Percentiles rank a stretch among this genome's conserved stretches.
These are phyloP conservation scores for Synodontis membranacea DNA, from an alignment of 2,113 vertebrate species.

Conservation along the genomic window DNA sequence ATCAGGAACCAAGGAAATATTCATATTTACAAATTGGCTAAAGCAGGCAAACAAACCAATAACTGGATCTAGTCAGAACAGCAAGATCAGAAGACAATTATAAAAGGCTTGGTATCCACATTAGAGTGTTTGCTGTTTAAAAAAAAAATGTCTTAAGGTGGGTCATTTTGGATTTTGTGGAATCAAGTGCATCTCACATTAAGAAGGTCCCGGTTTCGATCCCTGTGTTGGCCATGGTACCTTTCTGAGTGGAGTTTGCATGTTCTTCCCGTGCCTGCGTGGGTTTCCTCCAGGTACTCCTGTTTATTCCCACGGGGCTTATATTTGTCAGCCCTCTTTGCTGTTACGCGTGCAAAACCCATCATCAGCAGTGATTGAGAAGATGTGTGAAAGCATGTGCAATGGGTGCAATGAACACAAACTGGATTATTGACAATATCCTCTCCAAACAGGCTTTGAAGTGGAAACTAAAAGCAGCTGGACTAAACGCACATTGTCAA, in stretches of 20 bases:
- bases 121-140: not conserved
- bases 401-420: not conserved
- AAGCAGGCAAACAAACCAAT: not conserved
- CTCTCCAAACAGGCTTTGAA: not conserved
- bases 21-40: not conserved
- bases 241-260: too few species aligned
- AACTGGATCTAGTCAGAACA: not conserved
- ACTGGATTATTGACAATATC: not conserved
- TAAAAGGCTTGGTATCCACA: not conserved
- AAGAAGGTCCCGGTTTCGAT: too few species aligned
- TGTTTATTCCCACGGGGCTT: too few species aligned
- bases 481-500: not conserved
- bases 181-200: not conserved
- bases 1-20: not conserved
- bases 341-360: too few species aligned
- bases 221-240: too few species aligned
- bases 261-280: too few species aligned
- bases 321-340: too few species aligned
- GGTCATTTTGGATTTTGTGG: not conserved
- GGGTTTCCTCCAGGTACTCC: too few species aligned
- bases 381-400: not conserved
- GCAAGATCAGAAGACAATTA: not conserved
- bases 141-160: not conserved
- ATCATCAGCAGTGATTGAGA: not conserved
- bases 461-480: not conserved